Percentiles rank a stretch among this genome's conserved stretches.
Conservation (phyloP, 2,888 invertebrate genomes). For the Oasisia sp. region DNA sequence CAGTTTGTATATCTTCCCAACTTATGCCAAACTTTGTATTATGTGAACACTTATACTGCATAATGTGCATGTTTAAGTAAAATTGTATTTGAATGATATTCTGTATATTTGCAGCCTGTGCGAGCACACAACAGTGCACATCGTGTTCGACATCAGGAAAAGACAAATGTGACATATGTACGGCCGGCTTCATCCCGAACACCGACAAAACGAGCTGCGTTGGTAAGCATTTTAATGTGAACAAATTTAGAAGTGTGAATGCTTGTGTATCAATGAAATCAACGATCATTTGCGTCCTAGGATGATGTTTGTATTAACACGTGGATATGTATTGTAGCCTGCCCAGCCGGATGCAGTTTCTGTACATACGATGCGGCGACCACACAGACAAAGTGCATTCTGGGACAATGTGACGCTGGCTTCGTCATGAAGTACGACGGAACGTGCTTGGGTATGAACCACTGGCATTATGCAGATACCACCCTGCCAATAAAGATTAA, state of each 20-base stretch:
- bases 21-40: no score
- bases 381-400: slow-evolving; percentile 18
- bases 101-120: slow-evolving; percentile 14
- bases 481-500: background rate
- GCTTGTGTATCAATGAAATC: background rate
- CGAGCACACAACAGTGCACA: background rate
- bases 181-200: slow-evolving; percentile 8
- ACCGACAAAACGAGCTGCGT: background rate
- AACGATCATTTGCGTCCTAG: background rate
- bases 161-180: slow-evolving; percentile 17
- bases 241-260: background rate
- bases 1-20: no score
- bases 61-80: background rate
- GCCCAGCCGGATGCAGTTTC: slow-evolving; percentile 19
- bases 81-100: background rate
- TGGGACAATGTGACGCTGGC: slow-evolving; percentile 9
- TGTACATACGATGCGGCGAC: background rate
- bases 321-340: slow-evolving; percentile 17
- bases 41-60: no score
- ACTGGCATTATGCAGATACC: background rate
- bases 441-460: slow-evolving; percentile 14
- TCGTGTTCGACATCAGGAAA: background rate
- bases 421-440: slow-evolving; percentile 20
- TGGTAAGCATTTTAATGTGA: background rate
- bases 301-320: background rate